Base-by-base conservation (phyloP, 2,113 vertebrate genomes). In the Laticauda laticaudata region DNA sequence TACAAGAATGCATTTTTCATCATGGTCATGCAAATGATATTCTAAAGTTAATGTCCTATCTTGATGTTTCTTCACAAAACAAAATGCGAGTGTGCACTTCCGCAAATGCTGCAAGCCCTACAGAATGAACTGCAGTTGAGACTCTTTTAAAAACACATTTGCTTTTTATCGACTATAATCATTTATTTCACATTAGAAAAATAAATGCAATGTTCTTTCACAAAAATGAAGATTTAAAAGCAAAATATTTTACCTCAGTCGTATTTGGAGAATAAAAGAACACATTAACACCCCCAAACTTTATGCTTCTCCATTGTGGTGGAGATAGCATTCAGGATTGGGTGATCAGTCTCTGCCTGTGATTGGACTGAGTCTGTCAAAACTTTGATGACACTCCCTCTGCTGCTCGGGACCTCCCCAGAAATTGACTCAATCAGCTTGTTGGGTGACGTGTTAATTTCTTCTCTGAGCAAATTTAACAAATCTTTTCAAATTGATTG, bases 1-100 rank as follows among this genome's bases (percentile, higher is more conserved):
- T 0, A 69, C 48, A 92, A 26, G n/a, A 56, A 6, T 43, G 94
- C 96, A 93, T 87, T 57, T 23, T 92, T 92, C 21, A 91, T 93
- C 81, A 55, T 94, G 48, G 93, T 94, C 51, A 54, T 51, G 93
- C 0, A 43, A 69, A 91, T 39, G 75, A 92, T n/a, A 39, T 53
- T 94, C 94, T 95, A 75, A 34, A 90, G 29, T 93, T 90, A 93
- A 92, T 81, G 8, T 23, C 0, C 21, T 88, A 0, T 29, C 61
- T 94, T 39, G 34, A 87, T 45, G 86, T 93, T 93, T 39, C 93
- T 94, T n/a, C 12, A n/a, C 0, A 45, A n/a, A 88, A 54, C 57
- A 88, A 10, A 2, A 90, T 87, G 59, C 4, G 9, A 57, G 64
- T 24, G 6, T 11, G 23, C 18, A 21, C 34, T 64, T 61, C 55